Base-by-base conservation (phyloP, 2,797 vertebrate species). In the Myotis vivesi region DNA sequence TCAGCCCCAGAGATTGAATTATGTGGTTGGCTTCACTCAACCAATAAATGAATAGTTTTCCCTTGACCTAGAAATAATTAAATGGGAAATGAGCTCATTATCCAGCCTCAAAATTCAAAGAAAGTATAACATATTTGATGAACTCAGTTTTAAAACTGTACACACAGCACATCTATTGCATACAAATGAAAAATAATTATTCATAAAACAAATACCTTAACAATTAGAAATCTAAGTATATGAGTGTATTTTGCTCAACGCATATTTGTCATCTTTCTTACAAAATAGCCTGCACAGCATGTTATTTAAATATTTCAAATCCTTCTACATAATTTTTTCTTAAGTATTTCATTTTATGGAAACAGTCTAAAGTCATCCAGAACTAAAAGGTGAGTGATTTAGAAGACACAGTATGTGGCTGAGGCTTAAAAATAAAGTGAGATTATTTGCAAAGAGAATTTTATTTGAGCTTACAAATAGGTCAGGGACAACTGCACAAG, bases 31-130 rank as follows among this genome's bases (percentile, higher is more conserved):
- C 19, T 76, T 85, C 30, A 82, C 19, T 81, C 20, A 38, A 28
- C n/a, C 86, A 91, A 55, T 20, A 49, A 82, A 69, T 5, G 25
- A 76, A 86, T 9, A 87, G 49, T 25, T 94, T 88, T 51, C 49
- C n/a, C 22, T 81, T 68, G 38, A n/a, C 28, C n/a, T 81, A 96
- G 30, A 89, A 59, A 87, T 72, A 92, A 53, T 68, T 89, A 68
- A 87, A 71, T 86, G 15, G 46, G 17, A 94, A 92, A 79, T 16
- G 13, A 90, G 6, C 3, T n/a, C 17, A 53, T 53, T 46, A 91
- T 2, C 2, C 20, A 76, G 9, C 91, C 11, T 84, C 44, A 25
- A 87, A 20, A 80, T 71, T 84, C 33, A 57, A 55, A 94, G 49
- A 72, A 2, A 87, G 1, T 79, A 4, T 66, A 71, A 80, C 1